phyloP scores from a whole-genome alignment of 2,797 vertebrate species.

The Steatocranus sp. region DNA sequence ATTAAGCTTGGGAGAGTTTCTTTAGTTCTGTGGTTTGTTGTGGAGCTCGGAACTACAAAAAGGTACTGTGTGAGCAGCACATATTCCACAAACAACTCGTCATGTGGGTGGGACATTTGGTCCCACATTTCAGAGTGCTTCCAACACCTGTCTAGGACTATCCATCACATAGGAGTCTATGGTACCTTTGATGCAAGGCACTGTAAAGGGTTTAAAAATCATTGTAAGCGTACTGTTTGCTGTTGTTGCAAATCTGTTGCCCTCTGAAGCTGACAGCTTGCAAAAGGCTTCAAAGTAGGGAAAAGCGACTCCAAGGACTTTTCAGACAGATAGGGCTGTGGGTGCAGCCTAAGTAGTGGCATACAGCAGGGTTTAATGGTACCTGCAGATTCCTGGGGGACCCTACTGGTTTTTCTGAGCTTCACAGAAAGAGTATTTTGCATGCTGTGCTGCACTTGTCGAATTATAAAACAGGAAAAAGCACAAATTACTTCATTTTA shows the following conservation, averaged over 20 bases:
- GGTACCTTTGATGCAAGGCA: background rate
- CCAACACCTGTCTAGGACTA: conserved; percentile 36
- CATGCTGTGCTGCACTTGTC: background rate
- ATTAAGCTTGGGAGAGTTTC: background rate
- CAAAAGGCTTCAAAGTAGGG: background rate
- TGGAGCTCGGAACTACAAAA: background rate
- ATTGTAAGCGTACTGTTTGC: background rate
- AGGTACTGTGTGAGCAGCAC: background rate
- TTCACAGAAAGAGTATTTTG: background rate
- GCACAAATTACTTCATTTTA: conserved; percentile 30
- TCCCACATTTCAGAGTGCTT: conserved; percentile 20
- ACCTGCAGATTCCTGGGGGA: conserved; percentile 27
- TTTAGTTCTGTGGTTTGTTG: background rate
- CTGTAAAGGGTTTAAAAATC: background rate
- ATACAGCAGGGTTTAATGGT: background rate
- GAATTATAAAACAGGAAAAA: conserved; percentile 26
- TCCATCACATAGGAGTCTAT: conserved; percentile 18
- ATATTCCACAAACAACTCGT: conserved; percentile 15
- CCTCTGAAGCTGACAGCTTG: background rate
- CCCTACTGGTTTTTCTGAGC: background rate
- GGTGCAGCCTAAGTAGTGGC: conserved; percentile 7
- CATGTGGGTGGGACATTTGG: conserved; percentile 17
- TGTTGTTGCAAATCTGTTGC: conserved; percentile 33
- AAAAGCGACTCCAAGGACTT: background rate
- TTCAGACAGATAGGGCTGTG: background rate